Evolutionary conservation across 2,113 vertebrate species (phyloP).

Genomic region (Sciurus niger): DNA sequence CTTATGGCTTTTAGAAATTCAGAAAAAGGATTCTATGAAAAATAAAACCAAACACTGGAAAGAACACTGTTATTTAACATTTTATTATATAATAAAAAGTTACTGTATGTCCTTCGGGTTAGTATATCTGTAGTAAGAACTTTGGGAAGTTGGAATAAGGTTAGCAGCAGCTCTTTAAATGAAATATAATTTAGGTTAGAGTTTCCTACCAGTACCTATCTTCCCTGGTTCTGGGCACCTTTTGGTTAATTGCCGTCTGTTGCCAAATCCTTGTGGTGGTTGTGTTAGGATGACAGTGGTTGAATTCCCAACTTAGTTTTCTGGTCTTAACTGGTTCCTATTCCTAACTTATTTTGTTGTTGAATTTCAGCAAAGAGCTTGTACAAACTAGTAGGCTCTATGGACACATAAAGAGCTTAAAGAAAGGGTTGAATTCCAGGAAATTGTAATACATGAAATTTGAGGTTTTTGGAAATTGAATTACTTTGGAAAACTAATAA

Average conservation of each 20-base stretch:
- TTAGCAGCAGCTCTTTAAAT: conserved; percentile 74
- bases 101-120: conserved; percentile 69
- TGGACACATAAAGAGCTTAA: conserved; percentile 40
- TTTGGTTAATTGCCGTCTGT: conserved; percentile 61
- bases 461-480: conserved; percentile 56
- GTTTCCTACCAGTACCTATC: conserved; percentile 46
- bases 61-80: conserved; percentile 67
- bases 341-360: conserved; percentile 54
- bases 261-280: conserved; percentile 66
- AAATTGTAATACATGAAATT: conserved; percentile 51
- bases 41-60: conserved; percentile 76
- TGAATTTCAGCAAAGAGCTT: conserved; percentile 54
- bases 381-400: neutral
- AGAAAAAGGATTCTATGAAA: conserved; percentile 74
- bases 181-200: conserved; percentile 57
- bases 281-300: conserved; percentile 40
- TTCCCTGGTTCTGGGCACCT: conserved; percentile 16
- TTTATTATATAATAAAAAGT: conserved; percentile 79
- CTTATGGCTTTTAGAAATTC: conserved; percentile 63
- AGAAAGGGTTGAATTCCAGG: conserved; percentile 55
- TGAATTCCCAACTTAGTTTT: conserved; percentile 66
- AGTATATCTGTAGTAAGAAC: conserved; percentile 66
- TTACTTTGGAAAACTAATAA: conserved; percentile 73
- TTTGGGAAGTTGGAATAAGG: conserved; percentile 68
- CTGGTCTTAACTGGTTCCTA: conserved; percentile 43